Evolutionary conservation across 2,113 vertebrate genomes (phyloP).

Genomic region (Phaetusa simplex): DNA sequence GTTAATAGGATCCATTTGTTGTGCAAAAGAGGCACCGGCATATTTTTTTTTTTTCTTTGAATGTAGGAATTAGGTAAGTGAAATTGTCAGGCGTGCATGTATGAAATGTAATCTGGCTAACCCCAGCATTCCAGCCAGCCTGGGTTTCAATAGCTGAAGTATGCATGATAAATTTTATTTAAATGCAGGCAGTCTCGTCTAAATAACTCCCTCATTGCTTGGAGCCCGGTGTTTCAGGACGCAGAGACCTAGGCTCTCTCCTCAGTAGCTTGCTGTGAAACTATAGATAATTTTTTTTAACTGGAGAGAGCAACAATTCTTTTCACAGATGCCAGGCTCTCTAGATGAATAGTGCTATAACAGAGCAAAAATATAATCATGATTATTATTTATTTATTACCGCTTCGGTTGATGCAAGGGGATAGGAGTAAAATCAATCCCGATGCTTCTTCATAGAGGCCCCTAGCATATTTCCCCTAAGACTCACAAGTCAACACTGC

Average conservation of each 20-base stretch:
- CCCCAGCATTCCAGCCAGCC: constrained; percentile 31
- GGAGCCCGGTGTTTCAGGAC: not conserved
- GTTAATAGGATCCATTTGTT: constrained; percentile 40
- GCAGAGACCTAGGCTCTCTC: not conserved
- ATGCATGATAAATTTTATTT: constrained; percentile 10
- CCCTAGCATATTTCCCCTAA: not conserved
- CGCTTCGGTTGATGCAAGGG: not conserved
- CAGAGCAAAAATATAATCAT: not conserved
- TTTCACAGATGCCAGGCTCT: not conserved
- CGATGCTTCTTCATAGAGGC: not conserved
- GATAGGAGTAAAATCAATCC: not conserved
- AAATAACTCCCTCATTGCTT: not conserved
- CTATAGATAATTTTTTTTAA: not conserved
- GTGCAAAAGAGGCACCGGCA: not conserved
- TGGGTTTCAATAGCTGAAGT: not conserved
- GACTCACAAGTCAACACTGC: constrained; percentile 10
- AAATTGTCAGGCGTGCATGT: constrained; percentile 5
- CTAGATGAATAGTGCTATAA: not conserved
- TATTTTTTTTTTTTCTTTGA: not conserved
- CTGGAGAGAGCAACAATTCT: not conserved
- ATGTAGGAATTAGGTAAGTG: constrained; percentile 11
- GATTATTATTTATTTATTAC: not conserved
- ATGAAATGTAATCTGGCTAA: constrained; percentile 28
- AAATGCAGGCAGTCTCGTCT: not conserved
- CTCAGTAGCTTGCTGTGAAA: not conserved